Evolutionary conservation across 1,140 invertebrate species (phyloP).

Genomic region (Diorhabda carinulata): DNA sequence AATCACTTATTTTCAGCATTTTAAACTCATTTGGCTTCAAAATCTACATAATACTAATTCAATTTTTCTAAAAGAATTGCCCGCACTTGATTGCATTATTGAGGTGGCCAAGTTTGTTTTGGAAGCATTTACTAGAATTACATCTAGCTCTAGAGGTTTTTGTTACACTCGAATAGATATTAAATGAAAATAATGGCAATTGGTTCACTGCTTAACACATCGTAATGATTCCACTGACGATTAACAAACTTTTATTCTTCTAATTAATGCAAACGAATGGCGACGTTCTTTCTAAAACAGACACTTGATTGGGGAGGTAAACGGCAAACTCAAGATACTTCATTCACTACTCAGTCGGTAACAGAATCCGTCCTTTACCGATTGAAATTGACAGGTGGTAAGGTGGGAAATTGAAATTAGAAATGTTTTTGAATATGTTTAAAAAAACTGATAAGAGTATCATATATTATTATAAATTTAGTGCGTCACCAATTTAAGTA

Average conservation of each 20-base stretch:
- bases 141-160: slow-evolving; percentile 22
- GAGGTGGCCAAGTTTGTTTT: slow-evolving; percentile 39
- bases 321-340: slow-evolving; percentile 48
- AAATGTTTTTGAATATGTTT: no score
- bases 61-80: slow-evolving; percentile 28
- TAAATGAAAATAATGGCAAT: neutral
- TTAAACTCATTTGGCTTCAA: slow-evolving; percentile 20
- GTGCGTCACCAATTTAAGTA: no score
- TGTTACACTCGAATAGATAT: neutral
- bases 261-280: slow-evolving; percentile 45
- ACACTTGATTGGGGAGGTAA: slow-evolving; percentile 46
- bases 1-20: slow-evolving; percentile 24
- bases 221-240: slow-evolving; percentile 21
- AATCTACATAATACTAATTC: slow-evolving; percentile 14
- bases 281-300: slow-evolving; percentile 47
- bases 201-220: neutral
- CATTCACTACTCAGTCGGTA: slow-evolving; percentile 37
- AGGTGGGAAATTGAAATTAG: no score
- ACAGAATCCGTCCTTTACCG: neutral
- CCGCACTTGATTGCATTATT: slow-evolving; percentile 37
- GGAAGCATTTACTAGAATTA: slow-evolving; percentile 36
- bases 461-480: no score
- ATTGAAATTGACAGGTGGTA: neutral
- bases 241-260: slow-evolving; percentile 36
- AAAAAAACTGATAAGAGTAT: no score